These are phyloP conservation scores for Brachymystax lenok DNA, from an alignment of 2,797 vertebrate species.

Conservation along the genomic window DNA sequence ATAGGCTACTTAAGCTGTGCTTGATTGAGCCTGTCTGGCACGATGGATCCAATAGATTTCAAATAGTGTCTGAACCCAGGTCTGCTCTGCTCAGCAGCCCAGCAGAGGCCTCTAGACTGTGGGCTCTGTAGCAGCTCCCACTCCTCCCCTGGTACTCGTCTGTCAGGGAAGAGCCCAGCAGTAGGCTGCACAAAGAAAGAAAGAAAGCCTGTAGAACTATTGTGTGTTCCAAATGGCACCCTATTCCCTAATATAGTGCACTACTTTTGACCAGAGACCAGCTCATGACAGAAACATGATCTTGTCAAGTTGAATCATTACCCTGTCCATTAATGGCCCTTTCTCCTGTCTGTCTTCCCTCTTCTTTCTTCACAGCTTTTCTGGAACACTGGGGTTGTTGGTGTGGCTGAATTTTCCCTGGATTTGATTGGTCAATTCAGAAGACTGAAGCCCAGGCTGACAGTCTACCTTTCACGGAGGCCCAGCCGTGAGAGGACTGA, in stretches of 20 bases:
- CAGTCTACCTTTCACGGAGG: constrained; percentile 99
- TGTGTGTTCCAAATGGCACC: constrained; percentile 36
- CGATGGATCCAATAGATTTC: no score
- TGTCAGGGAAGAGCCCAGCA: constrained; percentile 39
- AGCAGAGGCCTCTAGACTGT: constrained; percentile 39
- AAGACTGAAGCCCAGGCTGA: constrained; percentile 99
- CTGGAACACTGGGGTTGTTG: constrained; percentile 95
- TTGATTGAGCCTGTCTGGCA: no score
- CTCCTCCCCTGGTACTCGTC: constrained; percentile 31
- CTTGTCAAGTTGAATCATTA: not conserved
- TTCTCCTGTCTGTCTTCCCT: constrained; percentile 9
- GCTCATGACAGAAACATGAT: no score
- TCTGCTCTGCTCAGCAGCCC: constrained; percentile 51
- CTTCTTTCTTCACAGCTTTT: constrained; percentile 75
- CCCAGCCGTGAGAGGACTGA: constrained; percentile 99
- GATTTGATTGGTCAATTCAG: constrained; percentile 99
- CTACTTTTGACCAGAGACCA: constrained; percentile 1
- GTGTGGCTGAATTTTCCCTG: constrained; percentile 99
- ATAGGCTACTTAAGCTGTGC: no score
- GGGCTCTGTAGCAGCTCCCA: not conserved
- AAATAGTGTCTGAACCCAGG: no score
- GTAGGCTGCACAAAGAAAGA: constrained; percentile 23
- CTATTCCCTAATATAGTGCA: constrained; percentile 45
- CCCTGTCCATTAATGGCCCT: constrained; percentile 31
- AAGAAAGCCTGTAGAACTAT: constrained; percentile 36